These are phyloP conservation scores for Hecatera dysodea DNA, from an alignment of 2,888 invertebrate species.

Conservation along the genomic window DNA sequence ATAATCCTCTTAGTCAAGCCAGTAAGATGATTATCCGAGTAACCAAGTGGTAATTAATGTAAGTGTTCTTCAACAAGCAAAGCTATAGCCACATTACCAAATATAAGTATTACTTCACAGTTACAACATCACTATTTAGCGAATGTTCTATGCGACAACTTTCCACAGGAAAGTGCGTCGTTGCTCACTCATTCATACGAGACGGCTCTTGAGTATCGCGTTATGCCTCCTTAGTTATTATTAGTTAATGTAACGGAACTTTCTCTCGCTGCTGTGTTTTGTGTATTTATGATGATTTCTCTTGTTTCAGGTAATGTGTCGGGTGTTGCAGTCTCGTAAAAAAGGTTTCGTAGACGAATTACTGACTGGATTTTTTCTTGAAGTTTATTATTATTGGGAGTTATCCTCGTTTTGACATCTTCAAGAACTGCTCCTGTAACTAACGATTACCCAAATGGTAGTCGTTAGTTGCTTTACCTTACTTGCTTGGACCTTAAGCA, in stretches of 20 bases:
- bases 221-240: constrained; percentile 33
- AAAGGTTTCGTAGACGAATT: not conserved
- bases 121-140: constrained; percentile 35
- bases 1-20: not conserved
- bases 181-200: constrained; percentile 34
- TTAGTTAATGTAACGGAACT: constrained; percentile 25
- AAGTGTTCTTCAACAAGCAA: not conserved
- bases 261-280: constrained; percentile 25
- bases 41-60: constrained; percentile 16
- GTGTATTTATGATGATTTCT: constrained; percentile 46
- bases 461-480: too few species aligned
- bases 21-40: not conserved
- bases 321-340: not conserved
- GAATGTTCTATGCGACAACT: constrained; percentile 44
- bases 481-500: not conserved
- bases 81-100: constrained; percentile 41
- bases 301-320: constrained; percentile 54
- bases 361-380: too few species aligned
- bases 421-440: not conserved
- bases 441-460: too few species aligned
- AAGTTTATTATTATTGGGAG: too few species aligned
- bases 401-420: not conserved
- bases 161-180: constrained; percentile 45
- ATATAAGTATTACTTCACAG: constrained; percentile 27
- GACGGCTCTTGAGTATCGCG: constrained; percentile 25